Conservation (phyloP, 2,888 invertebrate species). For the Philhelius pedissequus region DNA sequence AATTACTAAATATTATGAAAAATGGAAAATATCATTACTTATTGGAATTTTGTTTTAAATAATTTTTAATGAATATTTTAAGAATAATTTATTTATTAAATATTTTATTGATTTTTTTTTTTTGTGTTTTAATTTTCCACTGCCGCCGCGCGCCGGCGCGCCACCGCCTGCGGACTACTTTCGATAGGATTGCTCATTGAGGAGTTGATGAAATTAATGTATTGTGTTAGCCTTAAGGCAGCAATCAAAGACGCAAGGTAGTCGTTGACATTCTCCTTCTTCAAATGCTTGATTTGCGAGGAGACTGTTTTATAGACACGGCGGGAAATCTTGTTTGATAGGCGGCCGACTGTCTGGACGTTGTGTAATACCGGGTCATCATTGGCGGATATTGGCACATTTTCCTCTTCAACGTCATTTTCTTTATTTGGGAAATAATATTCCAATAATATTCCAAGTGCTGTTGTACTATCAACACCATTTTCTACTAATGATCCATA, state of each 20-base stretch:
- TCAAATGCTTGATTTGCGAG: slow-evolving; percentile 81
- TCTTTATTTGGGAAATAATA: slow-evolving; percentile 84
- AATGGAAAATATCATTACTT: slow-evolving; percentile 60
- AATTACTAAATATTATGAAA: slow-evolving; percentile 36
- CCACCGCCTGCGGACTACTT: slow-evolving; percentile 34
- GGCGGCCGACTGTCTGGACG: slow-evolving; percentile 85
- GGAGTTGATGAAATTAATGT: slow-evolving; percentile 79
- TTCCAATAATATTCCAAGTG: slow-evolving; percentile 85
- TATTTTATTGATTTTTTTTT: background rate
- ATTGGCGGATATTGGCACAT: slow-evolving; percentile 81
- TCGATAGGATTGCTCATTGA: slow-evolving; percentile 77
- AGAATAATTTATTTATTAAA: slow-evolving; percentile 14
- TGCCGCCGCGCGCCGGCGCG: too few species aligned
- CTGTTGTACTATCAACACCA: slow-evolving; percentile 84
- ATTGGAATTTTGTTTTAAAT: slow-evolving; percentile 53
- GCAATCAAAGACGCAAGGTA: slow-evolving; percentile 80
- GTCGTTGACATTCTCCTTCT: slow-evolving; percentile 80
- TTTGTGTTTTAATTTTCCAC: slow-evolving; percentile 24
- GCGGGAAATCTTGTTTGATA: slow-evolving; percentile 86
- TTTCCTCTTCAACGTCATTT: slow-evolving; percentile 80
- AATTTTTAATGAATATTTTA: slow-evolving; percentile 30
- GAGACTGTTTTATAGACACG: slow-evolving; percentile 85
- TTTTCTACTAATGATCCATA: slow-evolving; percentile 84
- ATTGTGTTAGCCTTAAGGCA: slow-evolving; percentile 79
- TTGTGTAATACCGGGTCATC: slow-evolving; percentile 86